Conservation (phyloP, 2,797 vertebrate species). For the Premnoplex brunnescens region DNA sequence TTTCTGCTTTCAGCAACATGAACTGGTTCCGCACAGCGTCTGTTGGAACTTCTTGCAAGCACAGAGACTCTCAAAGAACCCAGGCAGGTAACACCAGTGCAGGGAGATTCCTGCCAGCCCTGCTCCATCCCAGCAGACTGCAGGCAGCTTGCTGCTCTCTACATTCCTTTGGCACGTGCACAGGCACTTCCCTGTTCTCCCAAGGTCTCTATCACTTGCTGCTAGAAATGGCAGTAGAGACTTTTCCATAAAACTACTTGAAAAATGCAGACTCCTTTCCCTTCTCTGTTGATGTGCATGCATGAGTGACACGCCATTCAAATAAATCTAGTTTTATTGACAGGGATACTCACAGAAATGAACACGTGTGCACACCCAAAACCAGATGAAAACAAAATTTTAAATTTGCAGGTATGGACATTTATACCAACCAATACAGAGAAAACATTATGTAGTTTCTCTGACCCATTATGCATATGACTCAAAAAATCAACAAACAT, state of each 20-base stretch:
- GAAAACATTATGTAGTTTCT: background rate
- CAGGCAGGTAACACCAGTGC: background rate
- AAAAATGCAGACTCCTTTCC: constrained; percentile 28
- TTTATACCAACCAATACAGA: background rate
- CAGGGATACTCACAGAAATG: background rate
- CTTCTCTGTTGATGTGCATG: background rate
- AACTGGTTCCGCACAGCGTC: background rate
- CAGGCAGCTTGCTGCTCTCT: background rate
- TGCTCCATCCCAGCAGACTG: background rate
- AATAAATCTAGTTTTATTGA: background rate
- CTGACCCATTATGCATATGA: background rate
- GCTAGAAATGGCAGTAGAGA: background rate
- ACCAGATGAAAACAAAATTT: background rate
- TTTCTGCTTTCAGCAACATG: background rate
- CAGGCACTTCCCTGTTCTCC: background rate
- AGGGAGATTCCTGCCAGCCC: background rate
- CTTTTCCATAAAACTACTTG: background rate
- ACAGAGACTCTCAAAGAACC: background rate
- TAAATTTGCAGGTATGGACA: background rate
- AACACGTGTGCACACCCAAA: background rate
- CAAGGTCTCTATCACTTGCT: background rate
- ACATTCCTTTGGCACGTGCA: rapidly evolving
- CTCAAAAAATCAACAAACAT: background rate
- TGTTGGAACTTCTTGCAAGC: background rate
- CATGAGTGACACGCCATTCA: background rate